Percentiles rank a stretch among this genome's conserved stretches.
phyloP scores from a whole-genome alignment of 2,888 invertebrate genomes.

The Steromphala cineraria region DNA sequence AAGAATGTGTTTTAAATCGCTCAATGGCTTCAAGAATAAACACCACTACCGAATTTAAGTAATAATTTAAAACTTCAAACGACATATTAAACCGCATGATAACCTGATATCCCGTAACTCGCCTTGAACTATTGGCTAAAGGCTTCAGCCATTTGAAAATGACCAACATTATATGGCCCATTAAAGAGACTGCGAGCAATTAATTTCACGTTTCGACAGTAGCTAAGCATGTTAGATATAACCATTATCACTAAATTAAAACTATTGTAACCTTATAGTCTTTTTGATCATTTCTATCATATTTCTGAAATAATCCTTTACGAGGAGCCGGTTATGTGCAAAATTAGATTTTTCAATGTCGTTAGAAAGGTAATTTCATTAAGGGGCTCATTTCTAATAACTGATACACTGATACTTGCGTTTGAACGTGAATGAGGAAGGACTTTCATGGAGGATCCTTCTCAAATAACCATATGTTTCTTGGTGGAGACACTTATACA shows the following conservation, averaged over 20 bases:
- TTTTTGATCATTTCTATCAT: slow-evolving; percentile 2
- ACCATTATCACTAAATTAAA: slow-evolving; percentile 4
- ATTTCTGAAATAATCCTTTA: slow-evolving; percentile 3
- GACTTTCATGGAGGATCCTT: too few relatives aligned
- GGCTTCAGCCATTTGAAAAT: not conserved
- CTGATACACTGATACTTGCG: too few relatives aligned
- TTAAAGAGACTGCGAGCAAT: not conserved
- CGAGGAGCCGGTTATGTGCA: not conserved
- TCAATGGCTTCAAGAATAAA: too few relatives aligned
- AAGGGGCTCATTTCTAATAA: not conserved
- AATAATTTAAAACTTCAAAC: not conserved
- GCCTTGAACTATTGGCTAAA: not conserved
- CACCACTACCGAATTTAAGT: not conserved
- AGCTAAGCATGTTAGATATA: not conserved
- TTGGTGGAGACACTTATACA: too few relatives aligned
- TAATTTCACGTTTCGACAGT: not conserved
- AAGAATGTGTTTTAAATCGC: too few relatives aligned
- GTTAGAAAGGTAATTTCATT: not conserved
- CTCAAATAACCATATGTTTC: too few relatives aligned
- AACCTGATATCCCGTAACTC: not conserved
- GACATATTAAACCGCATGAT: not conserved
- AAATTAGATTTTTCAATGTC: not conserved
- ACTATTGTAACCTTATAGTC: not conserved
- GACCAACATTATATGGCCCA: not conserved
- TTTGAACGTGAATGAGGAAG: too few relatives aligned